Evolutionary conservation across 2,888 invertebrate genomes (phyloP).

Genomic region (Pachymerium ferrugineum): DNA sequence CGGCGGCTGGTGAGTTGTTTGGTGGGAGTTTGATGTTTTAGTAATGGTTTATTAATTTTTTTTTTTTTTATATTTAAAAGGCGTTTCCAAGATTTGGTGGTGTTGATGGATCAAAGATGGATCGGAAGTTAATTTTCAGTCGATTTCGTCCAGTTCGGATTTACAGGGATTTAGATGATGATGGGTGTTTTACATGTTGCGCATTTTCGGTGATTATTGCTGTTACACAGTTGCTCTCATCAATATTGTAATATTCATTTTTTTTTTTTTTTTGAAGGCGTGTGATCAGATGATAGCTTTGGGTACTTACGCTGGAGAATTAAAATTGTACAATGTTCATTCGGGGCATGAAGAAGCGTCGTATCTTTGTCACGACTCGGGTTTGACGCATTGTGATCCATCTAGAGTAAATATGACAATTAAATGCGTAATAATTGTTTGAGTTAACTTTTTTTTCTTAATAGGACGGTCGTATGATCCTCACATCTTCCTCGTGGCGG

Average conservation of each 20-base stretch:
- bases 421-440: neutral
- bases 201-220: slow-evolving; percentile 57
- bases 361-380: slow-evolving; percentile 77
- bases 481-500: slow-evolving; percentile 82
- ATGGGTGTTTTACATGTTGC: slow-evolving; percentile 69
- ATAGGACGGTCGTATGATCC: slow-evolving; percentile 65
- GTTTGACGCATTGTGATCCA: slow-evolving; percentile 63
- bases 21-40: too few species aligned
- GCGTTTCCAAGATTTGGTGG: slow-evolving; percentile 51
- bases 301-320: slow-evolving; percentile 85
- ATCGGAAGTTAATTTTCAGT: slow-evolving; percentile 77
- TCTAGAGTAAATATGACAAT: slow-evolving; percentile 45
- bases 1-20: slow-evolving; percentile 51
- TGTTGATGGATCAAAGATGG: slow-evolving; percentile 58
- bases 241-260: neutral
- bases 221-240: neutral
- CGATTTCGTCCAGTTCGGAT: slow-evolving; percentile 70
- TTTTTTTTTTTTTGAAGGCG: slow-evolving; percentile 49
- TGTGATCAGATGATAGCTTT: slow-evolving; percentile 65
- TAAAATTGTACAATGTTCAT: slow-evolving; percentile 78
- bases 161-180: slow-evolving; percentile 60
- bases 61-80: slow-evolving; percentile 39
- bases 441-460: neutral
- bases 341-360: slow-evolving; percentile 73
- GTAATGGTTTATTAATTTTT: neutral